Evolutionary conservation across 2,113 vertebrate genomes (phyloP).

Genomic region (Myotis davidii): DNA sequence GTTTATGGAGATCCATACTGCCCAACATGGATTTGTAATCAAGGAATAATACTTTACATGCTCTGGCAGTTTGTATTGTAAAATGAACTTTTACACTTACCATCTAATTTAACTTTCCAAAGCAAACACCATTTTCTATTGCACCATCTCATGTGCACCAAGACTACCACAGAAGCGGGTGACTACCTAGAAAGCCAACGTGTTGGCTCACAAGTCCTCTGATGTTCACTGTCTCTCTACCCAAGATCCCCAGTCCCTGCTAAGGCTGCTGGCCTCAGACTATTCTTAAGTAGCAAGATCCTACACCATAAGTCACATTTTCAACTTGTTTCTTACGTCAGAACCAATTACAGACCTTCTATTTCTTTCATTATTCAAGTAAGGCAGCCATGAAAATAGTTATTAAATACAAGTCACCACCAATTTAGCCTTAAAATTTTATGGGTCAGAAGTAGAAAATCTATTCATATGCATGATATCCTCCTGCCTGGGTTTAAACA

Average conservation of each 20-base stretch:
- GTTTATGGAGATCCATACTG: not conserved
- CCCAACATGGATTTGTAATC: not conserved
- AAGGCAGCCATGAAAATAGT: slow-evolving; percentile 42
- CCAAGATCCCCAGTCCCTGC: not conserved
- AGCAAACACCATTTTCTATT: not conserved
- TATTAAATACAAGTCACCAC: slow-evolving; percentile 51
- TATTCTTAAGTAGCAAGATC: not conserved
- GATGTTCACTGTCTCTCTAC: not conserved
- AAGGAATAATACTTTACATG: not conserved
- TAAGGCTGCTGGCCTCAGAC: not conserved
- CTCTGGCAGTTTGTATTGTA: not conserved
- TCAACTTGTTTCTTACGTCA: slow-evolving; percentile 45
- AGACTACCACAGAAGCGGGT: not conserved
- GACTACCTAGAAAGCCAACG: not conserved
- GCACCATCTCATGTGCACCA: not conserved
- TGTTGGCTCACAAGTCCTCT: not conserved
- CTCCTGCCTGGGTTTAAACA: not conserved
- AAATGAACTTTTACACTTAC: not conserved
- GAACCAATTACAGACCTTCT: not conserved
- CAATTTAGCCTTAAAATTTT: slow-evolving; percentile 37
- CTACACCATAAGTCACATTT: not conserved
- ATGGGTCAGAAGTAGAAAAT: slow-evolving; percentile 20
- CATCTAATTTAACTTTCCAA: not conserved
- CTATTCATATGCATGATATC: not conserved
- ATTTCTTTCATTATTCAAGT: slow-evolving; percentile 46